A percentile compares a stretch with the other conserved stretches of the same genome.
These are phyloP conservation scores for Drosophila pallidifrons DNA, from an alignment of 1,140 invertebrate genomes.

Conservation along the genomic window DNA sequence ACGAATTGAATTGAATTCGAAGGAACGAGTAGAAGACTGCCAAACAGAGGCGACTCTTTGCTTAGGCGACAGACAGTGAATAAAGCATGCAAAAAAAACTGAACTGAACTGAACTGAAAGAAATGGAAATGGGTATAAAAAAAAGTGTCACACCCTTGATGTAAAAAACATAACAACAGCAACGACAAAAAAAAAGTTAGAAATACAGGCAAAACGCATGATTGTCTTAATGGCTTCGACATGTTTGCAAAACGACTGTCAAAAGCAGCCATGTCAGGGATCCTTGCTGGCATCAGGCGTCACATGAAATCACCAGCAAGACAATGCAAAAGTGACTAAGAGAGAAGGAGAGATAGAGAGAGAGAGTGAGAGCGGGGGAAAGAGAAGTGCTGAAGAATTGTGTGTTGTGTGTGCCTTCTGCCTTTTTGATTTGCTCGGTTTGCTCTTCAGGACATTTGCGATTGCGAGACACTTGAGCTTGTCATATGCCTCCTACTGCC, in stretches of 20 bases:
- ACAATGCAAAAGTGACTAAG: not conserved
- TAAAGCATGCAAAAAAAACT: slow-evolving; percentile 33
- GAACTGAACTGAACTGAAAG: slow-evolving; percentile 1
- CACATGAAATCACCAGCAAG: slow-evolving; percentile 35
- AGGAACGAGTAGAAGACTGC: slow-evolving; percentile 29
- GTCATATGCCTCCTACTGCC: slow-evolving; percentile 54
- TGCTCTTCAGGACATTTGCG: slow-evolving; percentile 47
- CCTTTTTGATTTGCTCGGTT: slow-evolving; percentile 72
- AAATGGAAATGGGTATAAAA: slow-evolving; percentile 10
- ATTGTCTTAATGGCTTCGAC: slow-evolving; percentile 84
- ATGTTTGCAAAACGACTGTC: slow-evolving; percentile 84
- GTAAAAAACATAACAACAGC: slow-evolving; percentile 17
- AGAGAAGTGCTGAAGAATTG: slow-evolving; percentile 19
- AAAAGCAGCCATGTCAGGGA: slow-evolving; percentile 71
- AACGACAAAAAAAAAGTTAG: not conserved
- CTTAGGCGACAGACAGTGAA: slow-evolving; percentile 7
- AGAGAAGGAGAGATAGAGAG: not conserved
- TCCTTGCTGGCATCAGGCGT: slow-evolving; percentile 33
- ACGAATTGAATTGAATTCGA: slow-evolving; percentile 35
- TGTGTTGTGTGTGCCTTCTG: slow-evolving; percentile 18
- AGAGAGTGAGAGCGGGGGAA: not conserved
- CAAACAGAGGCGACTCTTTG: slow-evolving; percentile 4
- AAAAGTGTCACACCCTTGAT: slow-evolving; percentile 49
- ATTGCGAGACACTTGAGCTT: slow-evolving; percentile 58
- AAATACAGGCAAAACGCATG: slow-evolving; percentile 60